Conservation (phyloP, 2,797 vertebrate genomes). For the Echiichthys vipera region DNA sequence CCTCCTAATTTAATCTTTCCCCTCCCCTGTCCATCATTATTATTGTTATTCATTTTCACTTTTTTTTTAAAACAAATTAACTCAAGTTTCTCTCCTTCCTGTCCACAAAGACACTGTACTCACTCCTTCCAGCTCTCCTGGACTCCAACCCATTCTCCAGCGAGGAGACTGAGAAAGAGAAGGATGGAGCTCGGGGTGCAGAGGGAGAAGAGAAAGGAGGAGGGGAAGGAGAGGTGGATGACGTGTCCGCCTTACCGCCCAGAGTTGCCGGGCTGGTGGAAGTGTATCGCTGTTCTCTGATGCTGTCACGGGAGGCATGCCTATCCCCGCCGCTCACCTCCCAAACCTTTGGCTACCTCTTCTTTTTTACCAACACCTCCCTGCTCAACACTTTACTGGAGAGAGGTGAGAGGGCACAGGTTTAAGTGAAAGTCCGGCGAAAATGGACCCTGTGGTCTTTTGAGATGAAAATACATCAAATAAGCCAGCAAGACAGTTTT, state of each 20-base stretch:
- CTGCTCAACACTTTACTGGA: slow-evolving; percentile 94
- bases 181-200: slow-evolving; percentile 60
- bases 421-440: too few relatives aligned
- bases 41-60: not conserved
- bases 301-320: slow-evolving; percentile 89
- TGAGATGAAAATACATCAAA: too few relatives aligned
- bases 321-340: slow-evolving; percentile 92
- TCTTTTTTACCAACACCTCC: slow-evolving; percentile 96
- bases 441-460: too few relatives aligned
- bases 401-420: slow-evolving; percentile 84
- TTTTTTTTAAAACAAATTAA: not conserved
- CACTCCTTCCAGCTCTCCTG: slow-evolving; percentile 91
- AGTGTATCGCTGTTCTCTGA: slow-evolving; percentile 90
- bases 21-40: not conserved
- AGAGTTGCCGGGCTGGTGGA: slow-evolving; percentile 89
- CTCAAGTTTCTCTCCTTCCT: slow-evolving; percentile 13
- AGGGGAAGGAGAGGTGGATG: slow-evolving; percentile 82
- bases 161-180: slow-evolving; percentile 82
- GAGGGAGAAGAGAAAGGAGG: slow-evolving; percentile 67
- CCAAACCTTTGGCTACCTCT: slow-evolving; percentile 96
- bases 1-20: not conserved
- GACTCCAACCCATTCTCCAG: slow-evolving; percentile 93
- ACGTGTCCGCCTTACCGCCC: slow-evolving; percentile 87
- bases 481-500: too few relatives aligned
- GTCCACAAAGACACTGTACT: slow-evolving; percentile 89